These are phyloP conservation scores for Orchesella flavescens DNA, from an alignment of 2,888 invertebrate species.

Conservation along the genomic window DNA sequence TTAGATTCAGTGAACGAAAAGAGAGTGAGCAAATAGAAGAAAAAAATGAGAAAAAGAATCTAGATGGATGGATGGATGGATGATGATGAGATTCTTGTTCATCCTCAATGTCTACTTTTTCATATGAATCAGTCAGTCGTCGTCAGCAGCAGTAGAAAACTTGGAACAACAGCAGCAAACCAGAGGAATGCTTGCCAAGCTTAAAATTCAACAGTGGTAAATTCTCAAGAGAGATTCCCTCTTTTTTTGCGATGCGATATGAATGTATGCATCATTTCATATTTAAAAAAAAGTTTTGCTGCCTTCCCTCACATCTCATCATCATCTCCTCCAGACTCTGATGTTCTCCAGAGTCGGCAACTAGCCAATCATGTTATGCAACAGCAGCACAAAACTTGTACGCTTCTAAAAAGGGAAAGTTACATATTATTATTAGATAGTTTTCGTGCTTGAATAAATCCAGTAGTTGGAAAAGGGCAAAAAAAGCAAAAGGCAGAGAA, in stretches of 20 bases:
- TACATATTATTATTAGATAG: neutral
- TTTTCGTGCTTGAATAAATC: constrained; percentile 33
- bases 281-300: constrained; percentile 41
- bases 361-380: constrained; percentile 38
- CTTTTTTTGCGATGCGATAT: constrained; percentile 37
- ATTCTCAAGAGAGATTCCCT: constrained; percentile 48
- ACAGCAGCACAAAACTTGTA: constrained; percentile 14
- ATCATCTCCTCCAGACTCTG: constrained; percentile 16
- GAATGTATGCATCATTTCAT: constrained; percentile 29
- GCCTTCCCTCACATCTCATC: neutral
- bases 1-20: constrained; percentile 46
- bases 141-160: constrained; percentile 1
- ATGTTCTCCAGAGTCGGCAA: constrained; percentile 46
- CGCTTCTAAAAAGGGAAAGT: constrained; percentile 31
- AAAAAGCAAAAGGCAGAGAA: neutral
- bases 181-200: constrained; percentile 40
- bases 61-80: neutral
- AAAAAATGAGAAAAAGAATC: constrained; percentile 16
- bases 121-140: neutral
- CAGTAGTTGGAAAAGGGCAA: neutral
- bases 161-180: neutral
- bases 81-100: constrained; percentile 15
- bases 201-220: constrained; percentile 50
- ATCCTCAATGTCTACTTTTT: neutral
- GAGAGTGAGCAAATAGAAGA: constrained; percentile 36